Base-by-base conservation (phyloP, 2,797 vertebrate genomes). In the Sorex maritimensis region DNA sequence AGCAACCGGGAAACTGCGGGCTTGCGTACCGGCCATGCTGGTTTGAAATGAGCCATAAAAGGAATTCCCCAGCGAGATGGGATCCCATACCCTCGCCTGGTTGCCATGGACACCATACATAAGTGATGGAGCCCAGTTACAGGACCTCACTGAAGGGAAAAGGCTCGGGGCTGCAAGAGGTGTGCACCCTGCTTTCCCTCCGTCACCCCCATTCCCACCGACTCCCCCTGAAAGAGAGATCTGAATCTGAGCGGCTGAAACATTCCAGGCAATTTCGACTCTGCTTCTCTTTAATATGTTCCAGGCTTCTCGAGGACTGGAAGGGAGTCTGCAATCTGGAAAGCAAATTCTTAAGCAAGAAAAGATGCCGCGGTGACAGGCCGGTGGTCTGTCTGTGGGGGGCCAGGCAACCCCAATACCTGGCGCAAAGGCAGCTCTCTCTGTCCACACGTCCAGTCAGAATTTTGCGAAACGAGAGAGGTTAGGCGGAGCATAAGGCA, bases 1-100 rank as follows among this genome's bases (percentile, higher is more conserved):
- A 97, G 98, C 97, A 98, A 99, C 98, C 97, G 97, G 96, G 95
- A 97, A 97, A 94, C 94, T 97, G 97, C 97, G 97, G 88, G 97
- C 98, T 97, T 96, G 92, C 92, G 95, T 97, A 98, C 98, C 98
- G 95, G 94, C 98, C 97, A 97, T 90, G 97, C 97, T 98, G 97
- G 96, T 98, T 98, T 98, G 98, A 98, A 98, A 98, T 97, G 98
- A 98, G 97, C 97, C 98, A 97, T 98, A 97, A 98, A 97, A 96
- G 98, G 98, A 98, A 97, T 98, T 98, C 98, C 98, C 96, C 89
- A 89, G 95, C 96, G 98, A 97, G 96, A 97, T 93, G 93, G 96
- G 95, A 96, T 96, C 97, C 96, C 98, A 96, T 97, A 98, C 98
- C 97, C 95, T 77, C 95, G 97, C 97, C 96, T 94, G 86, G 98